These are phyloP conservation scores for Eretmochelys imbricata DNA, from an alignment of 2,113 vertebrate genomes.

Conservation along the genomic window DNA sequence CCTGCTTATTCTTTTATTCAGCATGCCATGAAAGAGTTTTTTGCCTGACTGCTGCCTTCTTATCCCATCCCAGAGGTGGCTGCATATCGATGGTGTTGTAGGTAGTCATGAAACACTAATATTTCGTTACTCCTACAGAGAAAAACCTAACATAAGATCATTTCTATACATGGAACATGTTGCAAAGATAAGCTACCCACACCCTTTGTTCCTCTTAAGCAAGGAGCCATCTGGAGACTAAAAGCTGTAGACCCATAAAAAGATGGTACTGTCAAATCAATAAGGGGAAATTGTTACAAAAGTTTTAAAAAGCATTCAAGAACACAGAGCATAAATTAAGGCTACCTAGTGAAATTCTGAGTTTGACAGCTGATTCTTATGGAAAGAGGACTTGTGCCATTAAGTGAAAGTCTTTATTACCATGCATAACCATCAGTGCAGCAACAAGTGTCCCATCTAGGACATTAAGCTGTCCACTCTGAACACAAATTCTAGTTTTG, in stretches of 20 bases:
- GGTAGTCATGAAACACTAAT: background rate
- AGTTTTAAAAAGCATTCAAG: background rate
- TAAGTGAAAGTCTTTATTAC: background rate
- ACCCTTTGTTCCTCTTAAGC: background rate
- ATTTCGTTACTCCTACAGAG: background rate
- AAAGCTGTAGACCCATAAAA: background rate
- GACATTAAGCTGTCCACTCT: background rate
- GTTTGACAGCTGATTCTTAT: background rate
- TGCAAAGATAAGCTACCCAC: background rate
- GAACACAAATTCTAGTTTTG: background rate
- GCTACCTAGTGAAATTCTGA: background rate
- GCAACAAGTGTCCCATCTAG: slow-evolving; percentile 63
- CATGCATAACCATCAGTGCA: background rate
- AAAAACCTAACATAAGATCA: fast-evolving
- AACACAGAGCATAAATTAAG: background rate
- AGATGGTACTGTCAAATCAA: background rate
- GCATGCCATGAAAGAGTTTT: background rate
- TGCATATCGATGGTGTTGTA: background rate
- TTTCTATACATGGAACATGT: background rate
- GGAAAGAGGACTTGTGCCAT: background rate
- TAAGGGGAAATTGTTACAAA: background rate
- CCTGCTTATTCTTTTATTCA: fast-evolving
- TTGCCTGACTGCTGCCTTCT: background rate
- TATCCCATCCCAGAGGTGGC: background rate
- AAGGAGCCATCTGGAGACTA: slow-evolving; percentile 41